Evolutionary conservation across 2,113 vertebrate genomes (phyloP), one percentile per base, ranked within the genome.

Genomic region (Todiramphus chloris): DNA sequence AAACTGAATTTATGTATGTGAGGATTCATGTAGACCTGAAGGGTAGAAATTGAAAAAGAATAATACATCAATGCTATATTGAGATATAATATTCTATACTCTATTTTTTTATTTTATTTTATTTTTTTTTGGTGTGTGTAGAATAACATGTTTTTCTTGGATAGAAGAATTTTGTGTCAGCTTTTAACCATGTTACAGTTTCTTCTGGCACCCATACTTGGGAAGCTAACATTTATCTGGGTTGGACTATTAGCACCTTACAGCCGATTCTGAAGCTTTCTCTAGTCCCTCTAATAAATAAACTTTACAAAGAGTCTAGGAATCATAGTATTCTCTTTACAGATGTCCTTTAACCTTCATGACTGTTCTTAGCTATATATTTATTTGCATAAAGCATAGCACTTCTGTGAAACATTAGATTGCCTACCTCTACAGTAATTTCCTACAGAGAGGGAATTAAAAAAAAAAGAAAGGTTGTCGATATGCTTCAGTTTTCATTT

Each of bases 151-250:
- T 87, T 97, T 96, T 96, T 90, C 87, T 97, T 89, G 81, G 93
- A 90, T 56, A 23, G 79, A 66, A 90, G n/a, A 82, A 74, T 74
- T 84, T 83, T 89, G 25, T 93, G 51, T 97, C 76, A 89, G 80
- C 90, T 96, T 50, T 92, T 95, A 50, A 82, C 79, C 58, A 43
- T 84, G 33, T 97, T 97, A 91, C 63, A 96, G 85, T 97, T 97
- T 96, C 89, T 97, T 95, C 78, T 97, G 97, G 95, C 95, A 94
- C 93, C 75, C 78, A 82, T 67, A 83, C 92, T 95, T 93, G 85
- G 89, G 96, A 97, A 90, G 90, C 92, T 97, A 96, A 96, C 90
- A 96, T 95, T 97, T 97, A 97, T 98, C 97, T 97, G 88, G 78
- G 80, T 80, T 25, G 21, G 93, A 91, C 85, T 83, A 93, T 97